phyloP scores from a whole-genome alignment of 2,888 invertebrate species.

The Drosophila mulleri region DNA sequence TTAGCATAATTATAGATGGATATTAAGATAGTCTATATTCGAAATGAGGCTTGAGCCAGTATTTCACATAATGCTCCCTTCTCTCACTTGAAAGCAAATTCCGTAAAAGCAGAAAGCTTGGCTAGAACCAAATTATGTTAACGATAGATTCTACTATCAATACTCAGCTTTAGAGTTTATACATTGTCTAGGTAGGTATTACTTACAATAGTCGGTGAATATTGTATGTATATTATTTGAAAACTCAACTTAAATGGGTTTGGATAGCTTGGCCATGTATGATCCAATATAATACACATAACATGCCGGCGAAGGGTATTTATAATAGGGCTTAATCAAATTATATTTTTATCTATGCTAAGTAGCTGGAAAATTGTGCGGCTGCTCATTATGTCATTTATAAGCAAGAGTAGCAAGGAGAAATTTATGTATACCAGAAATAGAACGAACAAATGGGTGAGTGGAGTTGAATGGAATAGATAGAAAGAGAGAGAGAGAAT shows the following conservation, averaged over 20 bases:
- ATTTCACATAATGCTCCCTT: neutral
- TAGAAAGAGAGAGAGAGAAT: neutral
- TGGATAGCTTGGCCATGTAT: too few relatives aligned
- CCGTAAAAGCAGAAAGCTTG: neutral
- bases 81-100: neutral
- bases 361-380: constrained; percentile 10
- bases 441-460: neutral
- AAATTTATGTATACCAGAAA: neutral
- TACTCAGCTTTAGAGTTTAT: too few relatives aligned
- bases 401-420: neutral
- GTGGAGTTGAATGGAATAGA: neutral
- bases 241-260: neutral
- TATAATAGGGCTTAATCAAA: neutral
- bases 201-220: too few relatives aligned
- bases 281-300: too few relatives aligned
- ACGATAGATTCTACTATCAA: neutral
- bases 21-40: neutral
- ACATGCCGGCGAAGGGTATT: neutral
- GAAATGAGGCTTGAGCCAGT: neutral
- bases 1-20: neutral
- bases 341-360: neutral
- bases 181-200: too few relatives aligned
- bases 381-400: constrained; percentile 25
- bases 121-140: too few relatives aligned
- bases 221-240: neutral